Conservation (phyloP, 2,888 invertebrate genomes). For the Dioctria rufipes region DNA sequence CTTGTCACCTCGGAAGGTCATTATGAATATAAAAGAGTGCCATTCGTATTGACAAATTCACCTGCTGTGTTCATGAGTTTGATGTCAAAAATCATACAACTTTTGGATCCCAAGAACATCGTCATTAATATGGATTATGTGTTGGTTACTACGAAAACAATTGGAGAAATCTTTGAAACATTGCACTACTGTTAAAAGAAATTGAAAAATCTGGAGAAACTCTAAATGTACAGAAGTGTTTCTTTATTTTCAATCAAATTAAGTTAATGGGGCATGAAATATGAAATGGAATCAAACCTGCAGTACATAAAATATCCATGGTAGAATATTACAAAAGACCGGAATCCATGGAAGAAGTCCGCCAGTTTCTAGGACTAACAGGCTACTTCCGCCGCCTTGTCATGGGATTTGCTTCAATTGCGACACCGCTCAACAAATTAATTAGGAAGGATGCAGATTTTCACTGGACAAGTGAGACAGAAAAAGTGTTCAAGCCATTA, state of each 20-base stretch:
- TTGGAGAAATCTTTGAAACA: neutral
- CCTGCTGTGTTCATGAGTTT: no score
- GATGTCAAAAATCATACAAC: constrained; percentile 10
- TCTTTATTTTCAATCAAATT: neutral
- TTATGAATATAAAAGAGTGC: constrained; percentile 63
- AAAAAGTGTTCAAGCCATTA: no score
- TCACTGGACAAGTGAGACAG: no score
- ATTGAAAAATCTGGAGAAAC: neutral
- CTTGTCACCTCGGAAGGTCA: constrained; percentile 63
- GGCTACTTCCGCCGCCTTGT: no score
- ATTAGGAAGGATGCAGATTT: no score
- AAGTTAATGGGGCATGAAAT: constrained; percentile 9
- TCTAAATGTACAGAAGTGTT: neutral
- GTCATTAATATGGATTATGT: constrained; percentile 9
- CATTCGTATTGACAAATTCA: constrained; percentile 59
- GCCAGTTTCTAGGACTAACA: no score
- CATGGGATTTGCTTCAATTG: no score
- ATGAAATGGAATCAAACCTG: no score
- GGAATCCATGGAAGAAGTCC: no score
- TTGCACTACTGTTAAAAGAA: neutral
- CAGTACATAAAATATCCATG: no score
- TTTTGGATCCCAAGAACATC: neutral
- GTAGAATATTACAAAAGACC: no score
- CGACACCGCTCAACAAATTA: no score
- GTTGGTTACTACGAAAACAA: neutral